Evolutionary conservation across 1,140 invertebrate genomes (phyloP).

Genomic region (Copidosoma floridanum): DNA sequence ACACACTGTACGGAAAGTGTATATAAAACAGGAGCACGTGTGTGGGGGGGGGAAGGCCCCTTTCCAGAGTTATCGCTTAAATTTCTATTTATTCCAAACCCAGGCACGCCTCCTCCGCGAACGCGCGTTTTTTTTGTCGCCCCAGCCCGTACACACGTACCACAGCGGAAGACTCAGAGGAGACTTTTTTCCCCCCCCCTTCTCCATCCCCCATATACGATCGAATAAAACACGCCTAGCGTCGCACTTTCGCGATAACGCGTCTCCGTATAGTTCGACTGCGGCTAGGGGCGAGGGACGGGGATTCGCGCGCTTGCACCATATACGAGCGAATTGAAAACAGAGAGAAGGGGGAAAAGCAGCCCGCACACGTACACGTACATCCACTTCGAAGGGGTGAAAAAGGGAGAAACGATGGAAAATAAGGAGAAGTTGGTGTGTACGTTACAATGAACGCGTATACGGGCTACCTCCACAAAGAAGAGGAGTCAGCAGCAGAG

Average conservation of each 20-base stretch:
- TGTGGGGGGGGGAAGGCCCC: not conserved
- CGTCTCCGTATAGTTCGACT: constrained; percentile 1
- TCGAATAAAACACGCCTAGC: constrained; percentile 16
- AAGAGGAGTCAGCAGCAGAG: no score
- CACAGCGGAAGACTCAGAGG: not conserved
- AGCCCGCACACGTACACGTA: not conserved
- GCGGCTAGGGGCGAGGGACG: no score
- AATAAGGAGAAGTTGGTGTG: no score
- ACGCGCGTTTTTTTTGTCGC: constrained; percentile 9
- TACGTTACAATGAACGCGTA: no score
- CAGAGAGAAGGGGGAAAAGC: not conserved
- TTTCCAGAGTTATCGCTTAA: constrained; percentile 19
- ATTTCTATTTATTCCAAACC: constrained; percentile 26
- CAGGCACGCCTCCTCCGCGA: constrained; percentile 3
- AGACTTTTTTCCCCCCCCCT: no score
- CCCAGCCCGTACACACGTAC: not conserved
- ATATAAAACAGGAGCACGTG: not conserved
- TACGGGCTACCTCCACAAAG: no score
- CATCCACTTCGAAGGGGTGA: no score
- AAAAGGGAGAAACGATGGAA: no score
- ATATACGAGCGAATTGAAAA: not conserved
- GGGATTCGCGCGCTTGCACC: not conserved
- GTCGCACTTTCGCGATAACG: constrained; percentile 20
- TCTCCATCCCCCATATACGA: constrained; percentile 2
- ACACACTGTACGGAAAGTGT: no score